Conservation (phyloP, 2,888 invertebrate species). For the Scrobipalpa costella region DNA sequence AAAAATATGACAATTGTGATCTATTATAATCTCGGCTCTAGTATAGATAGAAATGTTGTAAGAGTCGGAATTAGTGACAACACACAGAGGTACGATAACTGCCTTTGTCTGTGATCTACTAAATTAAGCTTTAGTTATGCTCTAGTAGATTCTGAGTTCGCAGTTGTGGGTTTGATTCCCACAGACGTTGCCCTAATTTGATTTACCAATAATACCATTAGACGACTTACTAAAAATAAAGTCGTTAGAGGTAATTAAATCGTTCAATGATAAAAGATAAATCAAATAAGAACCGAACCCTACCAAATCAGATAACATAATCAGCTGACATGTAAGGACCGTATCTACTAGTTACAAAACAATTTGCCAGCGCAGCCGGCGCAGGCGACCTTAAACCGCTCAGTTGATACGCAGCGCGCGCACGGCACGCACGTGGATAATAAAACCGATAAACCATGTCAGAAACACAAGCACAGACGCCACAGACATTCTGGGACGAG, state of each 20-base stretch:
- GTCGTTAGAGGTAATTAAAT: not conserved
- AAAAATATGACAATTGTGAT: no score
- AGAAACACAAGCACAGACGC: constrained; percentile 37
- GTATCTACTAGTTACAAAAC: not conserved
- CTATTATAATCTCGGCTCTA: no score
- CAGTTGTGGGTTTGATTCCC: no score
- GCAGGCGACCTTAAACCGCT: constrained; percentile 9
- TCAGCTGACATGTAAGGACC: not conserved
- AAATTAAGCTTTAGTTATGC: no score
- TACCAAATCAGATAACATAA: not conserved
- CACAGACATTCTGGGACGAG: constrained; percentile 64
- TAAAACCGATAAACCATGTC: not conserved
- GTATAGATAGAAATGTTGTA: no score
- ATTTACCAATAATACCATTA: no score
- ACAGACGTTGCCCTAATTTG: no score
- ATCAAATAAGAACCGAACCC: not conserved
- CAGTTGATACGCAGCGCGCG: constrained; percentile 31
- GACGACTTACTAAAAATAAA: not conserved
- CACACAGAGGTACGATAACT: no score
- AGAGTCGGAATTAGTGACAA: no score
- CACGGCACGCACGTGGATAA: constrained; percentile 20
- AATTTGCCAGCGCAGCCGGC: constrained; percentile 6
- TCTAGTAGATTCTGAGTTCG: no score
- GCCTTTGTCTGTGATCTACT: no score
- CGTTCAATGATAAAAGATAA: not conserved